Percentiles rank a stretch among this genome's conserved stretches.
phyloP scores from a whole-genome alignment of 1,140 invertebrate genomes.

The Musca vetustissima region DNA sequence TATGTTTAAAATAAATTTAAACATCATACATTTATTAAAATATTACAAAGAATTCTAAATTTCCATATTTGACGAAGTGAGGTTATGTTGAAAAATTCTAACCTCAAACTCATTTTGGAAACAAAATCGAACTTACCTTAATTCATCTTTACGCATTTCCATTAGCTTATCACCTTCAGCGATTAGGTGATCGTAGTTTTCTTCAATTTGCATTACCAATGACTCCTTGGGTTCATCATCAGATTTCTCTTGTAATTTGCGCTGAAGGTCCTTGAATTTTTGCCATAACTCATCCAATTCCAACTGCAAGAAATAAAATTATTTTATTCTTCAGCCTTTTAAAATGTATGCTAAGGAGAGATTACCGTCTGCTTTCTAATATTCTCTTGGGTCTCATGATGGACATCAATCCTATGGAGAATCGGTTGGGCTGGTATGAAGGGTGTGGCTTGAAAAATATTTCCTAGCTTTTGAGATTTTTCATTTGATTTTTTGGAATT shows the following conservation, averaged over 20 bases:
- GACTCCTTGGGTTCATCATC: conserved; percentile 51
- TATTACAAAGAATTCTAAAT: no score
- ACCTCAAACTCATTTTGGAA: no score
- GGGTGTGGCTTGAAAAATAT: conserved; percentile 39
- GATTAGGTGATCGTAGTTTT: conserved; percentile 53
- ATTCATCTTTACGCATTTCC: conserved; percentile 45
- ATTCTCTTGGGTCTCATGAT: conserved; percentile 48
- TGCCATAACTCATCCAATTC: conserved; percentile 45
- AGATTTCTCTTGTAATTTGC: conserved; percentile 45
- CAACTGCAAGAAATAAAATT: not conserved
- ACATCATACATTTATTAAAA: no score
- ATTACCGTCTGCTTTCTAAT: conserved; percentile 47
- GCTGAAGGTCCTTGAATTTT: conserved; percentile 50
- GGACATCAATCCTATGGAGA: conserved; percentile 42
- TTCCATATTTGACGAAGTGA: no score
- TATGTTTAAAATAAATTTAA: no score
- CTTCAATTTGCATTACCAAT: conserved; percentile 51
- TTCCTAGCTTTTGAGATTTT: conserved; percentile 25
- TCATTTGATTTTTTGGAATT: conserved; percentile 37
- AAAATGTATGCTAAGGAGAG: no score
- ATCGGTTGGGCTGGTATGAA: conserved; percentile 46
- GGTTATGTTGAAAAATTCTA: no score
- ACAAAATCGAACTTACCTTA: no score
- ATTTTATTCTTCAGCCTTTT: not conserved
- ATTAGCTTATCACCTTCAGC: conserved; percentile 50